These are phyloP conservation scores for Gymnorhina tibicen DNA, from an alignment of 2,113 vertebrate genomes.

Conservation along the genomic window DNA sequence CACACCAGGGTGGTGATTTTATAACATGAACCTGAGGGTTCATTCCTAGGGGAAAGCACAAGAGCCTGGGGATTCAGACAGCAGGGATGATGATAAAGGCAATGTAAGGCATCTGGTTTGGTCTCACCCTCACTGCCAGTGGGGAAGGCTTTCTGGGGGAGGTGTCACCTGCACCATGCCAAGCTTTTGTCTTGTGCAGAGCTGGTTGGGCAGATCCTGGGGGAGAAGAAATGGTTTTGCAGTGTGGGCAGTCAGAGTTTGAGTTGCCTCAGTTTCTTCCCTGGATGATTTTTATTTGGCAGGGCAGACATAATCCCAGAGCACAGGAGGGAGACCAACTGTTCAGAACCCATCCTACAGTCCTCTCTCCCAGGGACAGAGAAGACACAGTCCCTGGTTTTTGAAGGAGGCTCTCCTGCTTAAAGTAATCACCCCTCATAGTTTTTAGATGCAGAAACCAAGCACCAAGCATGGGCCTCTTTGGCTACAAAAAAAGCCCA, in stretches of 20 bases:
- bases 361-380: neutral
- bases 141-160: neutral
- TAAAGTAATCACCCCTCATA: neutral
- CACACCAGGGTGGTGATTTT: neutral
- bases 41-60: neutral
- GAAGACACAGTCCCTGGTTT: neutral
- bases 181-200: neutral
- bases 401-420: neutral
- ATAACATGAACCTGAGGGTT: neutral
- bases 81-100: neutral
- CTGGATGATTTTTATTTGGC: neutral
- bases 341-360: neutral
- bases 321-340: neutral
- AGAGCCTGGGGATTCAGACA: neutral
- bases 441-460: neutral
- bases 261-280: neutral
- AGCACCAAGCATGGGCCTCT: neutral
- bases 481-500: neutral
- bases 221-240: neutral
- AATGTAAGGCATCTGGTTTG: neutral
- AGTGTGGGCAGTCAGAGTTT: neutral
- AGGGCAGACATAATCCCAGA: neutral
- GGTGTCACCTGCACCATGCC: accelerated
- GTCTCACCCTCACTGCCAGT: neutral
- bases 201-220: neutral